phyloP scores from a whole-genome alignment of 2,113 vertebrate genomes.

The Ciconia stormi region DNA sequence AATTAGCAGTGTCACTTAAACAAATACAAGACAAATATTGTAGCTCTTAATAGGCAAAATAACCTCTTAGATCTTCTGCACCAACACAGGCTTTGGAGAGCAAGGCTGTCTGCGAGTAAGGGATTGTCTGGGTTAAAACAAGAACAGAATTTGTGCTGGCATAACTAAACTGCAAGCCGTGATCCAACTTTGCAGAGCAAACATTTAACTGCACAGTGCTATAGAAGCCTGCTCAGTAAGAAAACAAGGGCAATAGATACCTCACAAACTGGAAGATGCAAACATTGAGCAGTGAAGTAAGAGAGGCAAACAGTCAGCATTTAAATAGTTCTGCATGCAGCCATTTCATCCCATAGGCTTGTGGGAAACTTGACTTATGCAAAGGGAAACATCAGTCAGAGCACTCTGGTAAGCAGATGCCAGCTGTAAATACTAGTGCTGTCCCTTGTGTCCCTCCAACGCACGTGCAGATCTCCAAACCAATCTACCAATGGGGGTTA shows the following conservation, averaged over 20 bases:
- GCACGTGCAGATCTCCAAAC: background rate
- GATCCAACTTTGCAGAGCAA: background rate
- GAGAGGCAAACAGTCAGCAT: background rate
- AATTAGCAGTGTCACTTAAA: background rate
- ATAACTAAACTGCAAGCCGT: background rate
- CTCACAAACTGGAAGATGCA: background rate
- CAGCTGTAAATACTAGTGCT: background rate
- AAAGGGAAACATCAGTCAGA: background rate
- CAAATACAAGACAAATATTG: background rate
- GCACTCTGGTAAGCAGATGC: background rate
- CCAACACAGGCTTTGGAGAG: background rate
- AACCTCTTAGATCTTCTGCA: background rate
- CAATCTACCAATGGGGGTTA: accelerated
- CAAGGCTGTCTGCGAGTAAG: background rate
- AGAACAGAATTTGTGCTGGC: background rate
- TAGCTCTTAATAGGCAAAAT: background rate
- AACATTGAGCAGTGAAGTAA: background rate
- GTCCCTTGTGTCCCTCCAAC: background rate
- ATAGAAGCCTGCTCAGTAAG: background rate
- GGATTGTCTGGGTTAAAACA: background rate
- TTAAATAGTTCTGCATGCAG: background rate
- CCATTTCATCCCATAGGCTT: background rate
- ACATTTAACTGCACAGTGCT: background rate
- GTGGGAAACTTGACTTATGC: background rate
- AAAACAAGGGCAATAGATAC: background rate